These are phyloP conservation scores for Dolichoris vasculosae DNA, from an alignment of 1,140 invertebrate species.

Conservation along the genomic window DNA sequence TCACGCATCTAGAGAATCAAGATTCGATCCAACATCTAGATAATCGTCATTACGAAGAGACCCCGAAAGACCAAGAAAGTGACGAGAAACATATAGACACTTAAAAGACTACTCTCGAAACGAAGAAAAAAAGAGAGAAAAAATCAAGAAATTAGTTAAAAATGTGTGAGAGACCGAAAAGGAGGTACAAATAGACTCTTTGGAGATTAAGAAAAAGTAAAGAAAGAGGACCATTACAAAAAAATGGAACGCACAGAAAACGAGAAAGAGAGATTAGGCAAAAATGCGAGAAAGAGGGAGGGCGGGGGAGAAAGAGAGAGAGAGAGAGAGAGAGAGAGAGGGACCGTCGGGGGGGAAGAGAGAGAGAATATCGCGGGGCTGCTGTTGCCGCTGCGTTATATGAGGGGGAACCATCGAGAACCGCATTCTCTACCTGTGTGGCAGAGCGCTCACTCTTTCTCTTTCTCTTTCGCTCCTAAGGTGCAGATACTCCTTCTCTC, in stretches of 20 bases:
- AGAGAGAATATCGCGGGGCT: conserved; percentile 32
- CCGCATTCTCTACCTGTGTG: conserved; percentile 71
- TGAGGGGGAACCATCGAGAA: conserved; percentile 62
- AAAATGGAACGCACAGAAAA: conserved; percentile 33
- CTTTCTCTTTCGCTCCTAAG: conserved; percentile 50
- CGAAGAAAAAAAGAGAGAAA: background rate
- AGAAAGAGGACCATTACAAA: conserved; percentile 25
- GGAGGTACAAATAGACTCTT: conserved; percentile 45
- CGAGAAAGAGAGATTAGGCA: conserved; percentile 44
- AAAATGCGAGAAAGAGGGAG: conserved; percentile 37
- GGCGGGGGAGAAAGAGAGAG: background rate
- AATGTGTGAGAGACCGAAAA: conserved; percentile 45
- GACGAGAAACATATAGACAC: conserved; percentile 49
- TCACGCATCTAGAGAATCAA: conserved; percentile 34
- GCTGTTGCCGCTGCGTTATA: conserved; percentile 24
- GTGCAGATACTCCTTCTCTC: conserved; percentile 51
- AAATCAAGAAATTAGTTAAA: conserved; percentile 43
- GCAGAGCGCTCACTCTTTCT: conserved; percentile 66
- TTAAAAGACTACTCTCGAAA: conserved; percentile 31
- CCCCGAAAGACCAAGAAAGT: conserved; percentile 14
- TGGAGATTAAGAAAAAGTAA: conserved; percentile 25
- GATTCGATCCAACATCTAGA: conserved; percentile 46
- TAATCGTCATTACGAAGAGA: conserved; percentile 37
- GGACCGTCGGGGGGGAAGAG: background rate
- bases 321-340: conserved; percentile 12